Evolutionary conservation across 1,140 invertebrate species (phyloP).

Genomic region (Drosophila suzukii): DNA sequence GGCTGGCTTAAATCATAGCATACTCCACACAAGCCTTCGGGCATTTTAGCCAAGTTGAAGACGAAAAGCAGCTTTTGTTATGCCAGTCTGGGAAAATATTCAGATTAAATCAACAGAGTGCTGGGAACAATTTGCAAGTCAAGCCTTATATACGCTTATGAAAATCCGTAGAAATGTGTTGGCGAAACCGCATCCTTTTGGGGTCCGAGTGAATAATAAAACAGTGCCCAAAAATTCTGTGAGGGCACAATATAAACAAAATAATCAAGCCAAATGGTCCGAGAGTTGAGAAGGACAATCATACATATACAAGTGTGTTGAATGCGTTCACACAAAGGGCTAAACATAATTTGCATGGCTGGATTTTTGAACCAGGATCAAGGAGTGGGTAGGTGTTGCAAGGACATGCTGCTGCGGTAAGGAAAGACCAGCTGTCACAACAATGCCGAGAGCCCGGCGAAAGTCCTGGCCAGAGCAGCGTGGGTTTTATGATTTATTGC

Average conservation of each 20-base stretch:
- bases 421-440: constrained; percentile 36
- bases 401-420: constrained; percentile 10
- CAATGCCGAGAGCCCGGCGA: constrained; percentile 11
- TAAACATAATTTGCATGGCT: constrained; percentile 27
- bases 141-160: constrained; percentile 1
- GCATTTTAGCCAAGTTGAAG: background rate
- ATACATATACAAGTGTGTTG: background rate
- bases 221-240: background rate
- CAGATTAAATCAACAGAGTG: constrained; percentile 1
- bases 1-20: background rate
- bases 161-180: background rate
- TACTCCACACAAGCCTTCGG: background rate
- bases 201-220: background rate
- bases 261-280: constrained; percentile 17
- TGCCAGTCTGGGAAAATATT: constrained; percentile 11
- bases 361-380: constrained; percentile 5
- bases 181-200: background rate
- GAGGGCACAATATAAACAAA: constrained; percentile 2
- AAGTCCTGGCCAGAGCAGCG: constrained; percentile 6
- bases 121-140: background rate
- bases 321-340: constrained; percentile 30
- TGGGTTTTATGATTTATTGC: constrained; percentile 37
- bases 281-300: background rate
- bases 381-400: background rate
- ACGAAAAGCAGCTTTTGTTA: background rate